A percentile compares a stretch with the other conserved stretches of the same genome.
Conservation (phyloP, 2,797 vertebrate genomes). For the Pseudochirops cupreus region DNA sequence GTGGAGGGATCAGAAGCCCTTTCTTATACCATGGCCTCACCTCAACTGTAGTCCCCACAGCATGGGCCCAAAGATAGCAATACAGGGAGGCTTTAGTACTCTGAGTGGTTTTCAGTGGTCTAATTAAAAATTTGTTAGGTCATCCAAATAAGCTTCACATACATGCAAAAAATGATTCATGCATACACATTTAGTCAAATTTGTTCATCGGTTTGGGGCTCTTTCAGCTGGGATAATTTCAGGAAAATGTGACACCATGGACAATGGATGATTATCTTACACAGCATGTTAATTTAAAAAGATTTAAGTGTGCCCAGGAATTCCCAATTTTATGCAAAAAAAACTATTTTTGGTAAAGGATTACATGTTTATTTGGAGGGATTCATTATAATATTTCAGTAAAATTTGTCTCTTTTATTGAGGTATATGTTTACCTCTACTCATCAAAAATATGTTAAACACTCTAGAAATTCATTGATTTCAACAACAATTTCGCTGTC, state of each 20-base stretch:
- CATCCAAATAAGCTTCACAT: too few relatives aligned
- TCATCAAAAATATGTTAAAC: background rate
- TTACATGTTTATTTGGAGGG: constrained; percentile 72
- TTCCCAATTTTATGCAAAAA: constrained; percentile 89
- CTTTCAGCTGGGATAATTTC: constrained; percentile 68
- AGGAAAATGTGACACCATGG: constrained; percentile 79
- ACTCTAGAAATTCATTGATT: background rate
- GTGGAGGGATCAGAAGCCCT: too few relatives aligned
- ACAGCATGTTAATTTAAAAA: constrained; percentile 86
- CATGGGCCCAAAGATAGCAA: too few relatives aligned
- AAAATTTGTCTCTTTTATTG: background rate
- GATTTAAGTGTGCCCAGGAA: constrained; percentile 83
- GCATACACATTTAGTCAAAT: background rate
- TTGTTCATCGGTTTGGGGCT: constrained; percentile 14
- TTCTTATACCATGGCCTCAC: too few relatives aligned
- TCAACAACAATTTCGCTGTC: constrained; percentile 16
- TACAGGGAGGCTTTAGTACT: too few relatives aligned
- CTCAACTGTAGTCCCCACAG: too few relatives aligned
- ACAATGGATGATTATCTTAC: constrained; percentile 82
- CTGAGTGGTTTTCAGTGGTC: too few relatives aligned
- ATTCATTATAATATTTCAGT: constrained; percentile 48
- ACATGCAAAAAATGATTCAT: too few relatives aligned
- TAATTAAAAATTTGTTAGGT: too few relatives aligned
- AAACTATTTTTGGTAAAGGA: constrained; percentile 91
- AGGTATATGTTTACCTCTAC: constrained; percentile 22